Base-by-base conservation (phyloP, 2,113 vertebrate genomes). In the Ardeotis arabs region DNA sequence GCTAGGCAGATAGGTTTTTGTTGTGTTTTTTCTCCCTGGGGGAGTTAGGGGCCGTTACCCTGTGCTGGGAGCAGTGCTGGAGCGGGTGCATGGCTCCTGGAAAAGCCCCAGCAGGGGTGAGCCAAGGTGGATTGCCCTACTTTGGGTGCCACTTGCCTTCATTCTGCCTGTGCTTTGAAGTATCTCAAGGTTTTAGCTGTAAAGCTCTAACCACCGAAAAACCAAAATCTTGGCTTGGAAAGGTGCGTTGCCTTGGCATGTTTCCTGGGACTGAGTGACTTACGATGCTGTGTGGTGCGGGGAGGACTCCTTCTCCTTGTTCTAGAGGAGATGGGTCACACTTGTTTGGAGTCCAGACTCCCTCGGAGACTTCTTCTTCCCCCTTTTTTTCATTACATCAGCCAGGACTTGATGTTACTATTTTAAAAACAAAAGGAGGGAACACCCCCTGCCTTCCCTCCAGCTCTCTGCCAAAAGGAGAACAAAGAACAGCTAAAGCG, bases 401-500 rank as follows among this genome's bases (percentile, higher is more conserved):
- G 60, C 39, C 72, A 53, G 70, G 45, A 90, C 87, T 86, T 58
- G 87, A 53, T 62, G 84, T 94, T 96, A 58, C 95, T 96, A 90
- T 97, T 95, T 95, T 90, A 96, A 92, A 95, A 93, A 75, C 90
- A 89, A 91, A 91, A 94, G 83, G 41, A 91, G 44, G 87, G 96
- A 90, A 90, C 92, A 79, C 55, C 86, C 91, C 87, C 85, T 89
- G 9, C 13, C 53, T 95, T 95, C 77, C 73, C 84, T 83, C 73
- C 4, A 0, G 4, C 68, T 64, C 23, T 58, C 66, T 94, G 95
- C 97, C 97, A 97, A 92, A 72, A 79, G 20, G 84, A 82, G 77
- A 94, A 96, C 86, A 97, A 95, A 96, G 92, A 91, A 73, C 93
- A 95, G 88, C 94, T 96, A 74, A 92, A 97, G 70, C 49, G 9